phyloP scores from a whole-genome alignment of 2,797 vertebrate species.

The Heliangelus exortis region DNA sequence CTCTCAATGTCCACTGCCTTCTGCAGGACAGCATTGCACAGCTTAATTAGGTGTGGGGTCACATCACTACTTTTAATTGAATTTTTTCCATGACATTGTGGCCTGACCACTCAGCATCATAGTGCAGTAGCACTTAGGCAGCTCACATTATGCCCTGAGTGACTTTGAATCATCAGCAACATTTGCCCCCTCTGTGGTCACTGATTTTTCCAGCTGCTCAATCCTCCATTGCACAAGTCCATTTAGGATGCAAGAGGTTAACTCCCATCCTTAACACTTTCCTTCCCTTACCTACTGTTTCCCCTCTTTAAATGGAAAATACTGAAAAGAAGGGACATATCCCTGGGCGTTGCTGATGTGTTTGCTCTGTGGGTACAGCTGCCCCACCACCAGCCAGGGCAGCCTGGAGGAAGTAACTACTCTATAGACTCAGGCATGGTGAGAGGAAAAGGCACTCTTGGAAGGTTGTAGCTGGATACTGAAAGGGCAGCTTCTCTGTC shows the following conservation, averaged over 20 bases:
- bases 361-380: not conserved
- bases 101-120: not conserved
- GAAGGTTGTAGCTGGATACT: not conserved
- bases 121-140: not conserved
- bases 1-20: not conserved
- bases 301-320: not conserved
- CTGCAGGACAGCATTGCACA: not conserved
- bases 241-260: not conserved
- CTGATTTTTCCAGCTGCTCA: not conserved
- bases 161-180: not conserved
- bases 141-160: not conserved
- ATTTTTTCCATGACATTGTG: not conserved
- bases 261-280: not conserved
- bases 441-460: not conserved
- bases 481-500: not conserved
- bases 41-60: not conserved
- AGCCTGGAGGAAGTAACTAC: not conserved
- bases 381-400: not conserved
- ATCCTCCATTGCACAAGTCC: not conserved
- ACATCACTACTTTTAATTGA: not conserved
- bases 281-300: not conserved
- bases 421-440: not conserved
- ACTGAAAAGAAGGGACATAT: not conserved
- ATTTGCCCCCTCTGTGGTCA: not conserved
- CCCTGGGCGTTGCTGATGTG: rapidly evolving